These are phyloP conservation scores for Artibeus lituratus DNA, from an alignment of 2,797 vertebrate genomes.

Conservation along the genomic window DNA sequence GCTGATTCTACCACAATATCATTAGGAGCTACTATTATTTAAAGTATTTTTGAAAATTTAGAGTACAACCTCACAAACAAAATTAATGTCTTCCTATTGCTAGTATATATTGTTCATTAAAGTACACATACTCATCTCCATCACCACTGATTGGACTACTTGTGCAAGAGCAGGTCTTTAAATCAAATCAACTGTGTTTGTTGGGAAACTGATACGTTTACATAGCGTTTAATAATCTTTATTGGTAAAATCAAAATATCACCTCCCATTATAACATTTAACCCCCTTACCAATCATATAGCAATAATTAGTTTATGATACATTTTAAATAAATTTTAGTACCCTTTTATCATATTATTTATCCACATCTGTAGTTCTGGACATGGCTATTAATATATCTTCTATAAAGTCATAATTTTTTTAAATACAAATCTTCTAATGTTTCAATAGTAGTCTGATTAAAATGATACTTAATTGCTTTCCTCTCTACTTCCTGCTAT, in stretches of 20 bases:
- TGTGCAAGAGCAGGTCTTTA: neutral
- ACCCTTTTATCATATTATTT: neutral
- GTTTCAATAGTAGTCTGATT: neutral
- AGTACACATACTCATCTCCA: neutral
- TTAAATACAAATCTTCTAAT: neutral
- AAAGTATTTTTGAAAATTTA: neutral
- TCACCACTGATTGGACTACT: neutral
- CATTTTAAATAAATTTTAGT: neutral
- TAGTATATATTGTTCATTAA: neutral
- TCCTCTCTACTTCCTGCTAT: neutral
- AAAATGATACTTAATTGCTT: neutral
- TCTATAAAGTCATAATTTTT: neutral
- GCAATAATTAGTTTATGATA: neutral
- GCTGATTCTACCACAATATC: neutral
- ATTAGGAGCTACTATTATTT: neutral
- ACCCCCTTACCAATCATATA: neutral
- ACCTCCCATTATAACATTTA: neutral
- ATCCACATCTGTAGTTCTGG: neutral
- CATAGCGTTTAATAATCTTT: neutral
- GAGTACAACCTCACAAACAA: neutral
- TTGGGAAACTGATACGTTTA: neutral
- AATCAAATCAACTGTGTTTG: neutral
- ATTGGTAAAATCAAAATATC: neutral
- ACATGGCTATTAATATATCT: neutral
- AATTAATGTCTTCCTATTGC: neutral